phyloP scores from a whole-genome alignment of 2,113 vertebrate species.

The Cyprinodon brontotheroides region DNA sequence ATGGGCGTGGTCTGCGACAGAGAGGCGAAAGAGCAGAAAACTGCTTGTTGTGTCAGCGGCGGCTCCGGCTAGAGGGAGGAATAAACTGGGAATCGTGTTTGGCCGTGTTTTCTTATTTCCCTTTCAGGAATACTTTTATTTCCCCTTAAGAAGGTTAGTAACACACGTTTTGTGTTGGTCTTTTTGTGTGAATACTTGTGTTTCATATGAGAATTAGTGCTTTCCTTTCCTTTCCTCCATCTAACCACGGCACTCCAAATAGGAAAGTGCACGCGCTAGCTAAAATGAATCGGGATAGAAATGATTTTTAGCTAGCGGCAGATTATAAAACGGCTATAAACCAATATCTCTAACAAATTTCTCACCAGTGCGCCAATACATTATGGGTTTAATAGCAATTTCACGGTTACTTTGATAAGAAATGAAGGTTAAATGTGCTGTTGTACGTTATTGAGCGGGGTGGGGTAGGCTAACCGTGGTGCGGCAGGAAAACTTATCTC shows the following conservation, averaged over 20 bases:
- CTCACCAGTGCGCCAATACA: not conserved
- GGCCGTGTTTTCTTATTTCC: conserved; percentile 43
- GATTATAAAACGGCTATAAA: conserved; percentile 17
- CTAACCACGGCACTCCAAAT: conserved; percentile 35
- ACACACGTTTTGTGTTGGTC: not conserved
- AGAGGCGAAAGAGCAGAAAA: conserved; percentile 49
- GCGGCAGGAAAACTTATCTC: conserved; percentile 69
- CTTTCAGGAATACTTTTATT: conserved; percentile 60
- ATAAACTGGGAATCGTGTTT: conserved; percentile 51
- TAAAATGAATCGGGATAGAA: conserved; percentile 59
- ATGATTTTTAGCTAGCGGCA: conserved; percentile 40
- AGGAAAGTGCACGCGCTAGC: conserved; percentile 69
- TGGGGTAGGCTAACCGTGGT: conserved; percentile 62
- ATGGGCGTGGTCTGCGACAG: conserved; percentile 44
- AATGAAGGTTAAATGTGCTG: conserved; percentile 15
- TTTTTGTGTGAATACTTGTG: not conserved
- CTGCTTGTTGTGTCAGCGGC: conserved; percentile 47
- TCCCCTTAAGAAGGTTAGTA: conserved; percentile 68
- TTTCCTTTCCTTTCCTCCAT: conserved; percentile 18
- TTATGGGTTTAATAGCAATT: not conserved
- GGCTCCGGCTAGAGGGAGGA: conserved; percentile 56
- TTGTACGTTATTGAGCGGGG: conserved; percentile 41
- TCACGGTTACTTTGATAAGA: not conserved
- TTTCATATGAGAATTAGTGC: not conserved
- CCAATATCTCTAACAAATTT: conserved; percentile 21